Base-by-base conservation (phyloP, 2,888 invertebrate species). In the Eustalomyia histrio region DNA sequence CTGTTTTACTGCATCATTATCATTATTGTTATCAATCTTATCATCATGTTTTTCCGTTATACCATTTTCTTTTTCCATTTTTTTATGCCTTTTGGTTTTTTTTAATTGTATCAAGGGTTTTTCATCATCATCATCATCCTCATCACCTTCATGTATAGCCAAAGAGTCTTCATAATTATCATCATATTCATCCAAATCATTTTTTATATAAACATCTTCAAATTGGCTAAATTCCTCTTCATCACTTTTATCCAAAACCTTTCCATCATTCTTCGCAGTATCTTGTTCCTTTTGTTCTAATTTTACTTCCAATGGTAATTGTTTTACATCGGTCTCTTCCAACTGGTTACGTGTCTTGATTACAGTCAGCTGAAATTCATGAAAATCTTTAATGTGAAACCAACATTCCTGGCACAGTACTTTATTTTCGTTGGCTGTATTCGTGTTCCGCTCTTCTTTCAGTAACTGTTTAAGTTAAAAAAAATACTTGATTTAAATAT, bases 331-430 rank as follows among this genome's bases (percentile, higher is more conserved):
- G 35, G 6, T 35, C 7, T 57, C 58, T 53, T 72, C 65, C 3
- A 74, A n/a, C 0, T 63, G 58, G 21, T 53, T 65, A 18, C 78
- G 74, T 6, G 78, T 53, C 43, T 57, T 55, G 8, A 78, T 33
- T 10, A 81, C 63, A 9, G 35, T 35, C 35, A 74, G 74, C 43
- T 81, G 81, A 33, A 81, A 81, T 14, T 78, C 74, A 74, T 81
- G 65, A 17, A 81, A 81, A 17, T 81, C 67, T 10, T 57, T 75
- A 6, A 81, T 81, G 50, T 81, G 81, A 0, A 55, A 21, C 81
- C 81, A 81, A 43, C 81, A 81, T 2, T 74, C 43, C 0, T 57
- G 43, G 12, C 81, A 81, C 10, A 81, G 50, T 0, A 81, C 78
- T 14, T 68, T 80, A 1, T 33, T 24, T 47, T 60, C 43, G 50